Base-by-base conservation (phyloP, 2,113 vertebrate species). In the Glaucomys volans region DNA sequence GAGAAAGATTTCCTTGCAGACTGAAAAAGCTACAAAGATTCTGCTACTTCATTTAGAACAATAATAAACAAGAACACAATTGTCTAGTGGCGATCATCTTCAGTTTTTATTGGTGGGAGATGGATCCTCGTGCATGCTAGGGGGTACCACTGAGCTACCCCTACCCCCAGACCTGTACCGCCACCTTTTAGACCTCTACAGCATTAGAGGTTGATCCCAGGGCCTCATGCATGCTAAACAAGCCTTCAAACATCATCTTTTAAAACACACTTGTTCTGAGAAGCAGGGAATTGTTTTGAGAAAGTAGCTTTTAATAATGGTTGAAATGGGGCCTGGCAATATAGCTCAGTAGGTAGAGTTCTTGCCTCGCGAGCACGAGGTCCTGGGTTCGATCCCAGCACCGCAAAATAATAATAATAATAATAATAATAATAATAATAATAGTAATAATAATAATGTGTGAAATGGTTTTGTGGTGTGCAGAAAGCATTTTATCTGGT, bases 251-350 rank as follows among this genome's bases (percentile, higher is more conserved):
- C 54, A 22, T 57, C 20, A 57, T 57, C 2, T 17, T 88, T 89
- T 86, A 71, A 81, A 93, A 90, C 24, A 95, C 47, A 90, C 14
- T 18, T 86, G 59, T 57, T 59, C 59, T 37, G n/a, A 87, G 71
- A n/a, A 92, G 40, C 18, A 59, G n/a, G 54, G 75, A 14, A 37
- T 76, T 76, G 18, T 93, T 93, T 75, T 66, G 50, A 91, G 79
- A 52, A 77, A 82, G 72, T 17, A 72, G 67, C n/a, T 83, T 77
- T 88, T 32, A 17, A 52, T 50, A n/a, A n/a, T n/a, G n/a, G n/a
- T n/a, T n/a, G n/a, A n/a, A n/a, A n/a, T n/a, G n/a, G n/a, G n/a
- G n/a, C n/a, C n/a, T n/a, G n/a, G n/a, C n/a, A n/a, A n/a, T n/a
- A n/a, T n/a, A n/a, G n/a, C n/a, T n/a, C n/a, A n/a, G n/a, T n/a